Percentiles rank a stretch among this genome's conserved stretches.
These are phyloP conservation scores for Cynopterus sphinx DNA, from an alignment of 2,797 vertebrate species.

Conservation along the genomic window DNA sequence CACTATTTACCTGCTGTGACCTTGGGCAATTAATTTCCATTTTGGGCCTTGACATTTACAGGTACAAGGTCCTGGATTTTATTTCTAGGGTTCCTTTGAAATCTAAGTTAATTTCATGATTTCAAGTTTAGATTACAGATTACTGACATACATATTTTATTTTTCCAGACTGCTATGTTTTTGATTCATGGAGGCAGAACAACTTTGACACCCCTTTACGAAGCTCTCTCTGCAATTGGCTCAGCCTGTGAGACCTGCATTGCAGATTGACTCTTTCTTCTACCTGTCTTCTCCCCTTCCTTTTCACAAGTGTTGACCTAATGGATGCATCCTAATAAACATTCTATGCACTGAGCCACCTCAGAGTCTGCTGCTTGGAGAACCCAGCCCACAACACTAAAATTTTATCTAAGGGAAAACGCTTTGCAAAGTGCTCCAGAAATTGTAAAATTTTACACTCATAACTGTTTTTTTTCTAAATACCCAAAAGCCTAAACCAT, in stretches of 20 bases:
- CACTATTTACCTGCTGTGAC: not conserved
- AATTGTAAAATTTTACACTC: constrained; percentile 35
- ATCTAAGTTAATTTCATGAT: not conserved
- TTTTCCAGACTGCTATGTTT: not conserved
- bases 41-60: not conserved
- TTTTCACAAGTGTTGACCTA: not conserved
- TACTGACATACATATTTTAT: not conserved
- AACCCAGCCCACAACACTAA: not conserved
- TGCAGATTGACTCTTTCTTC: not conserved
- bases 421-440: not conserved
- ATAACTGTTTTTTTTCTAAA: not conserved
- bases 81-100: constrained; percentile 13
- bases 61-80: not conserved
- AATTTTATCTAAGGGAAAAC: not conserved
- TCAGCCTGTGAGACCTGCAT: not conserved
- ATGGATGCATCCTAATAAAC: not conserved
- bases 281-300: not conserved
- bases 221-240: not conserved
- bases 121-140: not conserved
- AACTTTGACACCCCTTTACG: not conserved
- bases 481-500: not conserved
- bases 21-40: not conserved
- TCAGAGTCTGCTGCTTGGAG: not conserved
- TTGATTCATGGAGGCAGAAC: not conserved
- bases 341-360: not conserved